A percentile compares a stretch with the other conserved stretches of the same genome.
These are phyloP conservation scores for Whitmania pigra DNA, from an alignment of 1,140 invertebrate species.

Conservation along the genomic window DNA sequence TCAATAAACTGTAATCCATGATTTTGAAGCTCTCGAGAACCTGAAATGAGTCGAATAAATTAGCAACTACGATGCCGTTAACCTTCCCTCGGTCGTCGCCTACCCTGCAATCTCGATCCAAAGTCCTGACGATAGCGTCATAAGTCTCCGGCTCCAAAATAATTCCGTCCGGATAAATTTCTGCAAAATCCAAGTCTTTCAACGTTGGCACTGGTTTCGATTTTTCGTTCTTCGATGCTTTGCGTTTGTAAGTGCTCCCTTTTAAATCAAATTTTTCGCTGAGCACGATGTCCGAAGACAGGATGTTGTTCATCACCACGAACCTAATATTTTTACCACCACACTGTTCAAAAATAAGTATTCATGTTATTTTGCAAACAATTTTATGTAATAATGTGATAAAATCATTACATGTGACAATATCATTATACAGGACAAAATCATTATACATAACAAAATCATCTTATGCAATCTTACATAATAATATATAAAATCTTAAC, in stretches of 20 bases:
- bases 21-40: slow-evolving; percentile 20
- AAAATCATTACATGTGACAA: no score
- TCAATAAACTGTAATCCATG: slow-evolving; percentile 20
- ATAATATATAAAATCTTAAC: not conserved
- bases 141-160: slow-evolving; percentile 11
- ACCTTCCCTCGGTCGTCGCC: not conserved
- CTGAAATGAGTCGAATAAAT: not conserved
- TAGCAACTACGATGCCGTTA: not conserved
- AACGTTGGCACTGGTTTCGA: slow-evolving; percentile 10
- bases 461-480: no score
- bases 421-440: no score
- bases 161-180: slow-evolving; percentile 15
- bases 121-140: not conserved
- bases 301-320: slow-evolving; percentile 96
- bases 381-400: not conserved
- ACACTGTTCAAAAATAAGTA: slow-evolving; percentile 50
- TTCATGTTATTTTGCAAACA: not conserved
- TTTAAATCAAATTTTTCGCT: slow-evolving; percentile 48
- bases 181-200: slow-evolving; percentile 19
- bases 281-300: slow-evolving; percentile 50
- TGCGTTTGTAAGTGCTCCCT: slow-evolving; percentile 91
- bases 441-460: no score
- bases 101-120: slow-evolving; percentile 19
- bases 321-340: slow-evolving; percentile 97
- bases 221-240: slow-evolving; percentile 17